Percentiles rank a stretch among this genome's conserved stretches.
Evolutionary conservation across 2,888 invertebrate species (phyloP).

Genomic region (Amblyjoppa fuscipennis): DNA sequence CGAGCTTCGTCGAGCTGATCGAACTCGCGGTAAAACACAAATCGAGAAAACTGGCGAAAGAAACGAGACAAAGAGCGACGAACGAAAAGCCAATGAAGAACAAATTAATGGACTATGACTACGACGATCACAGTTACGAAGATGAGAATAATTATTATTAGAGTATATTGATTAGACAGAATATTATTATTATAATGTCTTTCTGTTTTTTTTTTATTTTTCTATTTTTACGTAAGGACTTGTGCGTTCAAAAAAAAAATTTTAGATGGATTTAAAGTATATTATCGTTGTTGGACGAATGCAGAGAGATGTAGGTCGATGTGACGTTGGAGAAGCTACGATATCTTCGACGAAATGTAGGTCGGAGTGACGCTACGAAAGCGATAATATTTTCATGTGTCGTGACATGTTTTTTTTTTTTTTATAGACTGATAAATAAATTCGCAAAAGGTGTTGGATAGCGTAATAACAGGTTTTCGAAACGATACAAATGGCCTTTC

Average conservation of each 20-base stretch:
- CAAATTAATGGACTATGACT: neutral
- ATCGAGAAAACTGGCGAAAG: constrained; percentile 26
- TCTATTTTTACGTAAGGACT: neutral
- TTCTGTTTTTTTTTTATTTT: neutral
- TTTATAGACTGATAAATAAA: constrained; percentile 31
- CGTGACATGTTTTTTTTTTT: neutral
- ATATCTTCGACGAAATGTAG: neutral
- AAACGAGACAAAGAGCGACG: constrained; percentile 12
- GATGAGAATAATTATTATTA: neutral
- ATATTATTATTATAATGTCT: neutral
- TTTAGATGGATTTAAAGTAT: neutral
- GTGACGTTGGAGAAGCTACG: neutral
- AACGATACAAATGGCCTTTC: constrained; percentile 29
- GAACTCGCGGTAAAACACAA: constrained; percentile 50
- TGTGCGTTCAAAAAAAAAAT: neutral
- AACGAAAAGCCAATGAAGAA: neutral
- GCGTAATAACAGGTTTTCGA: constrained; percentile 4
- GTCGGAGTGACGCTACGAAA: neutral
- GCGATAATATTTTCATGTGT: constrained; percentile 30
- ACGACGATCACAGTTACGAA: constrained; percentile 26
- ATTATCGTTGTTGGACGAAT: neutral
- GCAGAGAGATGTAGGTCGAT: neutral
- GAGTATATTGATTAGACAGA: neutral
- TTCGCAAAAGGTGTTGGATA: constrained; percentile 13
- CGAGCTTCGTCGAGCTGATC: constrained; percentile 61